Conservation (phyloP, 2,113 vertebrate species). For the Lynx canadensis region DNA sequence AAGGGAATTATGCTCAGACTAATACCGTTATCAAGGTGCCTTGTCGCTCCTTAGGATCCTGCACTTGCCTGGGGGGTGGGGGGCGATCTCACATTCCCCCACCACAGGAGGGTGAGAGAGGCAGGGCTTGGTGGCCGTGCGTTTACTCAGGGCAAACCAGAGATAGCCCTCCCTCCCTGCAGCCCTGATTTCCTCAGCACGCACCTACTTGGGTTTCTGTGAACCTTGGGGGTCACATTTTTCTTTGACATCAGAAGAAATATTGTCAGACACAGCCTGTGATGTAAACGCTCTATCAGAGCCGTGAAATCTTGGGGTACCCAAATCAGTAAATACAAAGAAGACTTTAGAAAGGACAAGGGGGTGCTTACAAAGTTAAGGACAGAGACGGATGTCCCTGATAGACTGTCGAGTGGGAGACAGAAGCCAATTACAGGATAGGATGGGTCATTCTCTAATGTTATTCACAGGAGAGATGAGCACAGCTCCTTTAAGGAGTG, state of each 20-base stretch:
- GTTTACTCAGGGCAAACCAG: background rate
- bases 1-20: background rate
- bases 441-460: background rate
- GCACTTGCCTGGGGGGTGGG: rapidly evolving
- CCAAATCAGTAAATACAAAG: background rate
- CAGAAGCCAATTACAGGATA: background rate
- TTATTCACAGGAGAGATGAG: background rate
- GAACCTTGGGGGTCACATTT: background rate
- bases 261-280: background rate
- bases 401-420: background rate
- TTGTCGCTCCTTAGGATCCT: background rate
- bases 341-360: background rate
- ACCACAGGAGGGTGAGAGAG: background rate
- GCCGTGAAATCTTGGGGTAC: background rate
- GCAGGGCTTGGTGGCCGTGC: rapidly evolving
- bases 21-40: background rate
- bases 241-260: background rate
- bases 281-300: background rate
- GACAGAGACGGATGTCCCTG: background rate
- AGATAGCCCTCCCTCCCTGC: background rate
- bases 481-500: background rate
- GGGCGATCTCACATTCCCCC: background rate
- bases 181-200: background rate
- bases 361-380: background rate
- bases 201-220: background rate